These are phyloP conservation scores for Antechinus flavipes DNA, from an alignment of 2,113 vertebrate species.

Conservation along the genomic window DNA sequence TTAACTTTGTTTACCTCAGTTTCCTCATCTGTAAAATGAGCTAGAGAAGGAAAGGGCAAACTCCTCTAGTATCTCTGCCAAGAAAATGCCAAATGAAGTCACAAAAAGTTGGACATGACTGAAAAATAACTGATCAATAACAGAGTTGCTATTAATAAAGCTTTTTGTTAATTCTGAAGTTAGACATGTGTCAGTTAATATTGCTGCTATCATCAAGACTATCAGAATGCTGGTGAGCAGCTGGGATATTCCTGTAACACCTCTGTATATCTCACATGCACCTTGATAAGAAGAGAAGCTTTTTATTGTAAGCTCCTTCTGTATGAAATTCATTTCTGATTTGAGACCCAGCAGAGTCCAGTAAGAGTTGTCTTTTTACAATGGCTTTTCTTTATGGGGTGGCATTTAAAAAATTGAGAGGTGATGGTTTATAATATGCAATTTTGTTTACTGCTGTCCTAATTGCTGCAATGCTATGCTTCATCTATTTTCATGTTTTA, in stretches of 20 bases:
- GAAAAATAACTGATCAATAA: background rate
- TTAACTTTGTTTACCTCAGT: background rate
- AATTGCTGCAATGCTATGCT: background rate
- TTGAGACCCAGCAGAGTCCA: background rate
- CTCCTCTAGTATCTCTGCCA: background rate
- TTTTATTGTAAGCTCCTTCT: background rate
- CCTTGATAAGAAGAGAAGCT: background rate
- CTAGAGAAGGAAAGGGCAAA: background rate
- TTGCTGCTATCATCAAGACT: background rate
- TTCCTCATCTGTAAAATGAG: background rate
- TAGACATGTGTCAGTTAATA: background rate
- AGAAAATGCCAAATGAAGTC: background rate
- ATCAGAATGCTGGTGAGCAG: background rate
- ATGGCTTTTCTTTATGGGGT: background rate
- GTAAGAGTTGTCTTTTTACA: background rate
- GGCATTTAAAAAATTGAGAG: fast-evolving
- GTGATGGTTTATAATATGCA: background rate
- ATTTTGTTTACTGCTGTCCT: background rate
- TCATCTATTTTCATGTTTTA: background rate
- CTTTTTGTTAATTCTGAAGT: background rate
- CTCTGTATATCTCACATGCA: background rate
- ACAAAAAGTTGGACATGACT: background rate
- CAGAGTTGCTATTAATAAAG: background rate
- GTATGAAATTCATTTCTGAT: background rate
- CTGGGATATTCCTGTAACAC: background rate